Evolutionary conservation across 2,113 vertebrate species (phyloP).

Genomic region (Prinia subflava): DNA sequence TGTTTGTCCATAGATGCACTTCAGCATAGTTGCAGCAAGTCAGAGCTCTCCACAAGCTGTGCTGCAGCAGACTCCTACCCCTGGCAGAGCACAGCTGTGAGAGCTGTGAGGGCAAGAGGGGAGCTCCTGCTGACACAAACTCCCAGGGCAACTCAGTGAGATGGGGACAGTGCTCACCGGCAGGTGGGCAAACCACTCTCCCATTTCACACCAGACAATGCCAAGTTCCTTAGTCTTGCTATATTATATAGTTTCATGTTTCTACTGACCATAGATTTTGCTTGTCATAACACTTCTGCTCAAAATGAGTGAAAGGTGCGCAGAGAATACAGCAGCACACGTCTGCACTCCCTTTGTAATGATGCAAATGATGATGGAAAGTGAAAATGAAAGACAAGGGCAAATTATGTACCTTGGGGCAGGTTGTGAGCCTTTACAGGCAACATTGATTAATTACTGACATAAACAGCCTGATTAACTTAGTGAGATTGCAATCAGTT

Average conservation of each 20-base stretch:
- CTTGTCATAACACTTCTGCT: neutral
- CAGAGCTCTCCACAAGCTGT: neutral
- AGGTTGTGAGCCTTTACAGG: neutral
- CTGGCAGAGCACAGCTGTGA: neutral
- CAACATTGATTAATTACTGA: constrained; percentile 53
- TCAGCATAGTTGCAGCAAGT: neutral
- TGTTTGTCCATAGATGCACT: neutral
- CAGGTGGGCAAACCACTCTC: neutral
- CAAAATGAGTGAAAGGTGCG: neutral
- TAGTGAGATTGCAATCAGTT: constrained; percentile 31
- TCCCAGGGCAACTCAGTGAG: neutral
- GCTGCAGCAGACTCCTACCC: neutral
- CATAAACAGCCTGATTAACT: constrained; percentile 43
- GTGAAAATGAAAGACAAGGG: constrained; percentile 12
- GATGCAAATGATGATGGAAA: constrained; percentile 12
- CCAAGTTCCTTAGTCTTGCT: neutral
- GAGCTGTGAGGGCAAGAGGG: rapidly evolving
- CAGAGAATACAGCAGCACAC: neutral
- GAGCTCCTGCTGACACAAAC: neutral
- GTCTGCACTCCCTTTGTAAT: neutral
- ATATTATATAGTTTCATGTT: neutral
- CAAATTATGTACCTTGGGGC: constrained; percentile 29
- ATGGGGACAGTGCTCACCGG: neutral
- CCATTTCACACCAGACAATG: neutral
- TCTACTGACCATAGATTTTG: neutral